Percentiles rank a stretch among this genome's conserved stretches.
These are phyloP conservation scores for Branchinecta lindahli DNA, from an alignment of 1,140 invertebrate species.

Conservation along the genomic window DNA sequence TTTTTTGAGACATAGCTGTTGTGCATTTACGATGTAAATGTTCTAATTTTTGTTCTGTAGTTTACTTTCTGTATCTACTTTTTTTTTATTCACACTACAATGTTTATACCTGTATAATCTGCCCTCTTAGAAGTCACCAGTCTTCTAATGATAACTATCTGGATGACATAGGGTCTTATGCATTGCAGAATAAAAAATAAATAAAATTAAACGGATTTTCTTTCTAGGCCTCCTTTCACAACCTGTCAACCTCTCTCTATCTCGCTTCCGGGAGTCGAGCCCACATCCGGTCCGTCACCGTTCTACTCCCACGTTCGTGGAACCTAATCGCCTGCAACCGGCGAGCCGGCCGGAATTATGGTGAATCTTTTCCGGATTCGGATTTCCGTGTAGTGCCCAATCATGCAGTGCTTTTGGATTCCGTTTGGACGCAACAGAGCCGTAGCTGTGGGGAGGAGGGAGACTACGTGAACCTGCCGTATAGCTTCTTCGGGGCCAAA, in stretches of 20 bases:
- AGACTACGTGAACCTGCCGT: constrained; percentile 41
- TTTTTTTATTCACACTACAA: too few species aligned
- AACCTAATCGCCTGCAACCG: constrained; percentile 26
- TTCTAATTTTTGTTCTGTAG: too few species aligned
- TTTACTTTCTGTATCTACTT: too few species aligned
- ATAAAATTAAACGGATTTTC: constrained; percentile 23
- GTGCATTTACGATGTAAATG: too few species aligned
- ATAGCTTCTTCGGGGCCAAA: constrained; percentile 27
- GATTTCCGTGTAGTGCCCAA: constrained; percentile 36
- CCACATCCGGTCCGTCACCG: constrained; percentile 36
- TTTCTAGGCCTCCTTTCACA: constrained; percentile 35
- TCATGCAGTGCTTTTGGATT: constrained; percentile 36
- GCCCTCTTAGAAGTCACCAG: too few species aligned
- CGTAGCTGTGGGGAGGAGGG: constrained; percentile 40
- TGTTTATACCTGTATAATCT: too few species aligned
- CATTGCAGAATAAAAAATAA: constrained; percentile 6
- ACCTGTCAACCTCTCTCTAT: constrained; percentile 36
- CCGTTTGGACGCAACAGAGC: constrained; percentile 42
- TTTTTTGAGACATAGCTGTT: too few species aligned
- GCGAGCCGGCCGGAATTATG: constrained; percentile 32
- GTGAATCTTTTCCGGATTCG: constrained; percentile 29
- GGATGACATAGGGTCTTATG: background rate
- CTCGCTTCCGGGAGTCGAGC: constrained; percentile 38
- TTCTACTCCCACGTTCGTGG: constrained; percentile 40
- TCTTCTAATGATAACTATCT: too few species aligned